These are phyloP conservation scores for Drosophila gaucha DNA, from an alignment of 2,888 invertebrate genomes.

Conservation along the genomic window DNA sequence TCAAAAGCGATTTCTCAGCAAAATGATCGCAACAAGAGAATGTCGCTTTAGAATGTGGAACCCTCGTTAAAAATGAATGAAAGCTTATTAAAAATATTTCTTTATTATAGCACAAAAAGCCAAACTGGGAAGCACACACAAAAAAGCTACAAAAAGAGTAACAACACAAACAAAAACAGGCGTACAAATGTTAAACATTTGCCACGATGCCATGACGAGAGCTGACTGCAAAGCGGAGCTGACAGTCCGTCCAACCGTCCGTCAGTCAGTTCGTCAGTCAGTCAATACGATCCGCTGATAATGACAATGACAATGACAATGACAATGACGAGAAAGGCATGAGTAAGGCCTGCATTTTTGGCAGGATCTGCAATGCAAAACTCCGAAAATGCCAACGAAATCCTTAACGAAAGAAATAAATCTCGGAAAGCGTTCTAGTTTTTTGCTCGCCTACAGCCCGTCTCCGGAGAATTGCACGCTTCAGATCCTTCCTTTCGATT, in stretches of 20 bases:
- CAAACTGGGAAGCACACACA: slow-evolving; percentile 27
- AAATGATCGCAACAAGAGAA: slow-evolving; percentile 51
- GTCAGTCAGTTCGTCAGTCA: slow-evolving; percentile 26
- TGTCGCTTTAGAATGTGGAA: slow-evolving; percentile 74
- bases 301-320: slow-evolving; percentile 36
- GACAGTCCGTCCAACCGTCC: slow-evolving; percentile 27
- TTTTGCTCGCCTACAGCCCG: slow-evolving; percentile 58
- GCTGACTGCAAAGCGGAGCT: slow-evolving; percentile 58
- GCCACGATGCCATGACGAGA: slow-evolving; percentile 79
- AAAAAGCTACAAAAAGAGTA: slow-evolving; percentile 23
- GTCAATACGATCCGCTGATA: slow-evolving; percentile 46
- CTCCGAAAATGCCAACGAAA: slow-evolving; percentile 56
- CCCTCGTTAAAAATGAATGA: slow-evolving; percentile 81
- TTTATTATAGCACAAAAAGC: slow-evolving; percentile 67
- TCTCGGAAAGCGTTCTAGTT: slow-evolving; percentile 72
- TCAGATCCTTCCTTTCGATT: slow-evolving; percentile 23
- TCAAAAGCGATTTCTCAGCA: slow-evolving; percentile 64
- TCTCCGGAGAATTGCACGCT: slow-evolving; percentile 81
- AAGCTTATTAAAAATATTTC: slow-evolving; percentile 81
- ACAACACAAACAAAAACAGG: slow-evolving; percentile 54
- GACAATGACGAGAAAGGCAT: slow-evolving; percentile 54
- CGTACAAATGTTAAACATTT: slow-evolving; percentile 81
- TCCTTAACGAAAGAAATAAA: slow-evolving; percentile 80
- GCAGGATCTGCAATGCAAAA: slow-evolving; percentile 78
- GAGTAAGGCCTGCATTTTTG: slow-evolving; percentile 36